Evolutionary conservation across 2,113 vertebrate genomes (phyloP), one percentile per base, ranked within the genome.

Genomic region (Dipodomys stephensi): DNA sequence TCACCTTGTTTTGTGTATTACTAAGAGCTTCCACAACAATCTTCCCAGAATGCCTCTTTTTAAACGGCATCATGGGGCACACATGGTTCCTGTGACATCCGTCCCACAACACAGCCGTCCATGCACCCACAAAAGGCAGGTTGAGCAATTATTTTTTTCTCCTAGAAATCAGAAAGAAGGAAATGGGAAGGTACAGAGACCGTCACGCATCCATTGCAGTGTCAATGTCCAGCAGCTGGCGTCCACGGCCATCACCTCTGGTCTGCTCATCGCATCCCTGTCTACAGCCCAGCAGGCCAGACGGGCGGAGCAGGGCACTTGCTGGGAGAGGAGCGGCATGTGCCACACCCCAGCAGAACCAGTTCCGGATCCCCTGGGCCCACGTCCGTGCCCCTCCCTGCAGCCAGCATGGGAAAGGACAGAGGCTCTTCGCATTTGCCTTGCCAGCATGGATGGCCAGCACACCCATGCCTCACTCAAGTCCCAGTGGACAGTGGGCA

Each of bases 171-270:
- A 39, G 39, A 39, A 39, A 7, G 25, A 15, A 20, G 10, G 1
- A 4, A 28, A 10, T 46, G 30, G 62, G 4, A 15, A 30, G 5
- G 19, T 2, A 10, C 6, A 39, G 57, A 57, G 4, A 27, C 19
- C 35, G 7, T 11, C 3, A 0, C 2, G 9, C 5, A 28, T 30
- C 8, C 4, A 28, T 7, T 8, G 0, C 0, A 0, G 7, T 11
- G 1, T 0, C 39, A 39, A 39, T 39, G 39, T 6, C 39, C 39
- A 39, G 39, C 39, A 39, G 39, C 60, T 67, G 53, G 68, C 2
- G 1, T 25, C 83, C 13, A 2, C 22, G 11, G 20, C 1, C 15
- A 12, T 39, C 39, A 6, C 39, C 35, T 39, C 39, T 5, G 39
- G 39, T 39, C 39, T 39, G 39, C 23, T 27, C 4, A 72, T 32